phyloP scores from a whole-genome alignment of 2,888 invertebrate species.

The Tenthredo livida region DNA sequence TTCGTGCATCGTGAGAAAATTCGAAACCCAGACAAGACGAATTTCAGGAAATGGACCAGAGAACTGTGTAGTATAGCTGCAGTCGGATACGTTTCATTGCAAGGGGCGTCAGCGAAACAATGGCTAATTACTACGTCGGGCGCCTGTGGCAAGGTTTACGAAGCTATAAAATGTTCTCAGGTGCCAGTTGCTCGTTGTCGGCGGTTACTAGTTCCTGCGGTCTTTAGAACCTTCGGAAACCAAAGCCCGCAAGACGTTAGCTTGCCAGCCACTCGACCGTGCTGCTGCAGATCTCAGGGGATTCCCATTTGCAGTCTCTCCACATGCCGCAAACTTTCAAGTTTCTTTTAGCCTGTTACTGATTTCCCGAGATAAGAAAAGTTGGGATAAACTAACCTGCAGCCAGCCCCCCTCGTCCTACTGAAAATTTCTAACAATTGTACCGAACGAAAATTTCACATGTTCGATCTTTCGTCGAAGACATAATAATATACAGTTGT shows the following conservation, averaged over 20 bases:
- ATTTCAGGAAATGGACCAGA: slow-evolving; percentile 44
- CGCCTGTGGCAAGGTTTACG: slow-evolving; percentile 55
- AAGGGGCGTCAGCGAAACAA: slow-evolving; percentile 55
- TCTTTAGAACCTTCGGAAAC: slow-evolving; percentile 42
- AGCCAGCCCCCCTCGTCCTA: not conserved
- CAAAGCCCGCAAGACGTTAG: slow-evolving; percentile 25
- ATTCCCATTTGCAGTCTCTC: slow-evolving; percentile 1
- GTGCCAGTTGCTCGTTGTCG: slow-evolving; percentile 45
- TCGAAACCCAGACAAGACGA: slow-evolving; percentile 25
- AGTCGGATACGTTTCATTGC: slow-evolving; percentile 46
- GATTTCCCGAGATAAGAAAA: slow-evolving; percentile 16
- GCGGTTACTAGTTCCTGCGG: slow-evolving; percentile 45
- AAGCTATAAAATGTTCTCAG: slow-evolving; percentile 55
- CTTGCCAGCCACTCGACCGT: slow-evolving; percentile 7
- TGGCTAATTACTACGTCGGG: slow-evolving; percentile 56
- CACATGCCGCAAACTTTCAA: slow-evolving; percentile 1
- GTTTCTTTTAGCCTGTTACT: slow-evolving; percentile 8
- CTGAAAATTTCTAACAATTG: not conserved
- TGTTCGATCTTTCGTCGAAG: not conserved
- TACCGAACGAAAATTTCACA: not conserved
- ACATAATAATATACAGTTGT: not conserved
- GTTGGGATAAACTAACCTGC: slow-evolving; percentile 4
- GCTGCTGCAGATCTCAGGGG: slow-evolving; percentile 17
- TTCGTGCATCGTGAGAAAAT: slow-evolving; percentile 32
- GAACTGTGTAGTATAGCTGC: slow-evolving; percentile 10